phyloP scores from a whole-genome alignment of 2,888 invertebrate genomes.

The Eupithecia centaureata region DNA sequence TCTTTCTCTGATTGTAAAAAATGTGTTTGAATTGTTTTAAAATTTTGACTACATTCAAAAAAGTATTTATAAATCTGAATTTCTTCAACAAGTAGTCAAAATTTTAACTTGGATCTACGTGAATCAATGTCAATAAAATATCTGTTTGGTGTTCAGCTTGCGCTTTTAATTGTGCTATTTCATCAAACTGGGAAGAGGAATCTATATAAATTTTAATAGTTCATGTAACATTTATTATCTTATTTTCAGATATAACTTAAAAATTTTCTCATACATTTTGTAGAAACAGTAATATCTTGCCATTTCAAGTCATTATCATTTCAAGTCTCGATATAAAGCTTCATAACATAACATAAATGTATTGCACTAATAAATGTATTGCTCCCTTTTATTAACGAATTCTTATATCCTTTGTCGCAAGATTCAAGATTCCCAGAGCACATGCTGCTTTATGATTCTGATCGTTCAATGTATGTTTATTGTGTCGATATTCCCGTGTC shows the following conservation, averaged over 20 bases:
- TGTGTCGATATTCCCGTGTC: slow-evolving; percentile 56
- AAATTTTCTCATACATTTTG: slow-evolving; percentile 32
- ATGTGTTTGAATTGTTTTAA: slow-evolving; percentile 1
- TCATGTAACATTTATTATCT: slow-evolving; percentile 4
- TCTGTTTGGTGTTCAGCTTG: slow-evolving; percentile 38
- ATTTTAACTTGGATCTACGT: slow-evolving; percentile 7
- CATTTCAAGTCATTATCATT: slow-evolving; percentile 49
- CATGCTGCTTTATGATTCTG: slow-evolving; percentile 24
- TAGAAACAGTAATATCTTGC: slow-evolving; percentile 35
- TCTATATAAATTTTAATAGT: slow-evolving; percentile 13
- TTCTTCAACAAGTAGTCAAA: slow-evolving; percentile 2
- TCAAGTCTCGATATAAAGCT: slow-evolving; percentile 72
- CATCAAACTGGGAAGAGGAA: slow-evolving; percentile 11
- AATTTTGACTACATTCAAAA: slow-evolving; percentile 13
- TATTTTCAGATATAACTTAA: neutral
- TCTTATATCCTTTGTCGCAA: neutral
- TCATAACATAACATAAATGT: slow-evolving; percentile 60
- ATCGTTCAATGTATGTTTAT: slow-evolving; percentile 38
- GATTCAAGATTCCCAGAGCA: slow-evolving; percentile 7
- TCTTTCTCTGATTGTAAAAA: neutral
- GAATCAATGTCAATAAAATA: slow-evolving; percentile 18
- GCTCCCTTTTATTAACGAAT: neutral
- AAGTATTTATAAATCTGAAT: neutral
- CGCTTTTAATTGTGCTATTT: slow-evolving; percentile 30
- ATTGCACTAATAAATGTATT: slow-evolving; percentile 10